Evolutionary conservation across 2,113 vertebrate species (phyloP).

Genomic region (Apteryx mantelli): DNA sequence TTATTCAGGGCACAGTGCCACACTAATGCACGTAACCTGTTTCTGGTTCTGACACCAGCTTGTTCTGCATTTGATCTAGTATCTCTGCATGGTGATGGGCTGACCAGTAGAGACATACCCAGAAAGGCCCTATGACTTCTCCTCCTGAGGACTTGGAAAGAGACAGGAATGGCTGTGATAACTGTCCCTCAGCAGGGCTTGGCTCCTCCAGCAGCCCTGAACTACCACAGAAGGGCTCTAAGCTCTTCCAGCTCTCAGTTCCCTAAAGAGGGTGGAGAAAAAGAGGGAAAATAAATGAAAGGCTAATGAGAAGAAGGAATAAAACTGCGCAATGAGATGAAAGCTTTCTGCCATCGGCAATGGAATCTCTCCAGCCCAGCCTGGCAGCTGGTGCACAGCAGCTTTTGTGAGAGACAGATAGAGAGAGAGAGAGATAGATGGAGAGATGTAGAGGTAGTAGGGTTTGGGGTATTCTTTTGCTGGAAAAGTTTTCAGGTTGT

Average conservation of each 20-base stretch:
- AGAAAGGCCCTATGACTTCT: not conserved
- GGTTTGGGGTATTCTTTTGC: constrained; percentile 2
- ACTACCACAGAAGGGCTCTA: not conserved
- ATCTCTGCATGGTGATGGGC: fast-evolving
- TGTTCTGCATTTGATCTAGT: not conserved
- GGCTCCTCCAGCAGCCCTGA: not conserved
- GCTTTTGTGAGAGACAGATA: constrained; percentile 40
- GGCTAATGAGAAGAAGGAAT: constrained; percentile 33
- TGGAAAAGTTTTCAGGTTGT: not conserved
- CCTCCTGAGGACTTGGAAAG: not conserved
- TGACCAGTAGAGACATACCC: not conserved
- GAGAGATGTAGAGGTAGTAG: not conserved
- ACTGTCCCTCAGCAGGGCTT: not conserved
- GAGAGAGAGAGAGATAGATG: not conserved
- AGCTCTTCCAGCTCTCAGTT: not conserved
- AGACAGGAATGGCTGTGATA: fast-evolving
- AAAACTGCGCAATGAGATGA: constrained; percentile 19
- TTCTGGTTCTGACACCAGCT: not conserved
- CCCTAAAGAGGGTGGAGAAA: constrained; percentile 9
- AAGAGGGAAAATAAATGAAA: constrained; percentile 52
- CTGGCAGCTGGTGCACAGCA: constrained; percentile 40
- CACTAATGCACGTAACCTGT: not conserved
- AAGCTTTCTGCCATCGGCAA: constrained; percentile 30
- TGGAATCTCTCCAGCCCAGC: constrained; percentile 61
- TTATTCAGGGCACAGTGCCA: not conserved